These are phyloP conservation scores for Aegotheles bennettii DNA, from an alignment of 2,113 vertebrate species.

Conservation along the genomic window DNA sequence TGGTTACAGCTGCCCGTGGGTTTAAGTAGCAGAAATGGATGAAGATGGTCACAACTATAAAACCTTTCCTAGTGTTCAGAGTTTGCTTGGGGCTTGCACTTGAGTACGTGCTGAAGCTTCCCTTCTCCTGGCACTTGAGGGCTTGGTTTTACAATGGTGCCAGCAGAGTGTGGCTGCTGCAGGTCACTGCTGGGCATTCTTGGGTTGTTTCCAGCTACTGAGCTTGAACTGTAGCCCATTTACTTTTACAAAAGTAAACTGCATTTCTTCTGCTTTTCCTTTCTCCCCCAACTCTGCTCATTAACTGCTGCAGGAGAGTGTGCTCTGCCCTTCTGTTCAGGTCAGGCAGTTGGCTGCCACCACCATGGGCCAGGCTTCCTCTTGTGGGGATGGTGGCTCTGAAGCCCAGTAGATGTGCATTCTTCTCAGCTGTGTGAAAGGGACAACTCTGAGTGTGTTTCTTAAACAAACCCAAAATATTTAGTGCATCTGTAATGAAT, in stretches of 20 bases:
- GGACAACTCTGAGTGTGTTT: background rate
- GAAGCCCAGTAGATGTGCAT: background rate
- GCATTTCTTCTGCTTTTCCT: background rate
- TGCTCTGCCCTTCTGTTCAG: background rate
- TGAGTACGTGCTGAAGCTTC: background rate
- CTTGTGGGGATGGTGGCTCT: background rate
- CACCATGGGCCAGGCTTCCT: rapidly evolving
- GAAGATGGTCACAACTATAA: background rate
- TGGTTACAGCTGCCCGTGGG: background rate
- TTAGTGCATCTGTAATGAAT: conserved; percentile 1
- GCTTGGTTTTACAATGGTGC: background rate
- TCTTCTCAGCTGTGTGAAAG: background rate
- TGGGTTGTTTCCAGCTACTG: background rate
- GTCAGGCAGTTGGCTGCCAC: background rate
- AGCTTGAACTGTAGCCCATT: background rate
- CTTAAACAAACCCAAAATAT: conserved; percentile 24
- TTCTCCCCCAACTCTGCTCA: background rate
- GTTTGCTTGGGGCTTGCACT: background rate
- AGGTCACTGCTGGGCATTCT: background rate
- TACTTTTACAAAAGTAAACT: background rate
- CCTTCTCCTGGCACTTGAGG: background rate
- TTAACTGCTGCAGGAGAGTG: background rate
- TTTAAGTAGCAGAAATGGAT: background rate
- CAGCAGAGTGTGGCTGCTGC: background rate
- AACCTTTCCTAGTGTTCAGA: background rate